These are phyloP conservation scores for Pachycephus smyrnensis DNA, from an alignment of 2,888 invertebrate species.

Conservation along the genomic window DNA sequence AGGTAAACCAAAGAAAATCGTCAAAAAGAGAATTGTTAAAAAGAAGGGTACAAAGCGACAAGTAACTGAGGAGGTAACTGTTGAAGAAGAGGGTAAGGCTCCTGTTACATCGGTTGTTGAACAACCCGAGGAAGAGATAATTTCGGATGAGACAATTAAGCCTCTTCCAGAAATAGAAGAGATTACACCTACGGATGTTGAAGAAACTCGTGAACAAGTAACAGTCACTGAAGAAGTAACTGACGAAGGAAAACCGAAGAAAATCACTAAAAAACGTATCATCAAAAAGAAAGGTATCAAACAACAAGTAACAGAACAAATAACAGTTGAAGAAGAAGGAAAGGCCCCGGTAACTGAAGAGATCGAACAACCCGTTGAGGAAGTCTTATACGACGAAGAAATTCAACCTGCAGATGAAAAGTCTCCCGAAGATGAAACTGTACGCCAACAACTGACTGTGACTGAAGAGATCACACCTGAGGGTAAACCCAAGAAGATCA, in stretches of 20 bases:
- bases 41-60: constrained; percentile 63
- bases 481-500: constrained; percentile 44
- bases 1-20: constrained; percentile 44
- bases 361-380: constrained; percentile 40
- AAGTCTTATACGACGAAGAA: constrained; percentile 18
- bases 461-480: constrained; percentile 46
- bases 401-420: constrained; percentile 7
- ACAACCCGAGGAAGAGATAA: constrained; percentile 41
- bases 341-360: constrained; percentile 53
- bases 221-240: constrained; percentile 54
- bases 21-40: constrained; percentile 62
- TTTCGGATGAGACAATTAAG: constrained; percentile 41
- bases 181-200: constrained; percentile 27
- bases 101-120: constrained; percentile 59
- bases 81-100: constrained; percentile 62
- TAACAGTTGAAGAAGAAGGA: constrained; percentile 58
- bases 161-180: constrained; percentile 35
- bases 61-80: constrained; percentile 63
- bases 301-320: constrained; percentile 53
- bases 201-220: constrained; percentile 64
- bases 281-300: constrained; percentile 34
- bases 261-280: constrained; percentile 24
- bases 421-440: constrained; percentile 12
- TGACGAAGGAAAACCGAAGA: constrained; percentile 22
- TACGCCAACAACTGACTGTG: constrained; percentile 58